A percentile compares a stretch with the other conserved stretches of the same genome.
These are phyloP conservation scores for Illadopsis cleaveri DNA, from an alignment of 2,113 vertebrate species.

Conservation along the genomic window DNA sequence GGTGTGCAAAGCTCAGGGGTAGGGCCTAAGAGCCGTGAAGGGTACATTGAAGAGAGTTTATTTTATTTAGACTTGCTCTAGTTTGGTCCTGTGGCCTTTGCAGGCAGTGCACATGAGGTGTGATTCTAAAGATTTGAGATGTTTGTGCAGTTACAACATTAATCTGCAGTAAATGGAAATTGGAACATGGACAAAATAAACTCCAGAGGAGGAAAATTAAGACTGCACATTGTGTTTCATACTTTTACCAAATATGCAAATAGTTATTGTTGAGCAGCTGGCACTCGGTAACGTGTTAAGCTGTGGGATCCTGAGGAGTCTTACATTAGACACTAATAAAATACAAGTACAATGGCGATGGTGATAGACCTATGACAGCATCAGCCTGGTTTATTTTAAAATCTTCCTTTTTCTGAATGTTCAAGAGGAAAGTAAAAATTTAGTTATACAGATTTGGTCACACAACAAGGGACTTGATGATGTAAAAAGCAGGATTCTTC, in stretches of 20 bases:
- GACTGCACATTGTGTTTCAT: neutral
- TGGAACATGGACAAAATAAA: neutral
- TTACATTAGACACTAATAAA: neutral
- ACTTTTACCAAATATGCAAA: neutral
- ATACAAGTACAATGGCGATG: neutral
- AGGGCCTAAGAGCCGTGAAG: too few species aligned
- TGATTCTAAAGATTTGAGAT: neutral
- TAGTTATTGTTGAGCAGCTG: neutral
- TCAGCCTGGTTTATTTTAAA: neutral
- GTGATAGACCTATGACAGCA: neutral
- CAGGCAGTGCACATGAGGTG: neutral
- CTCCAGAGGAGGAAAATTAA: neutral
- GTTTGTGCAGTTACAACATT: neutral
- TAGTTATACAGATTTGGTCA: neutral
- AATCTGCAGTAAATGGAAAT: neutral
- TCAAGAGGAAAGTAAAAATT: neutral
- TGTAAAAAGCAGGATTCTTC: neutral
- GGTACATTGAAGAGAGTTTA: neutral
- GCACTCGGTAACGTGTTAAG: fast-evolving
- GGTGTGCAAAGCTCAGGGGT: neutral
- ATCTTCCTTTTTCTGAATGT: neutral
- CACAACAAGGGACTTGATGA: neutral
- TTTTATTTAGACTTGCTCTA: neutral
- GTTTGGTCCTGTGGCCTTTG: neutral
- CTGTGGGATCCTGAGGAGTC: neutral